A percentile compares a stretch with the other conserved stretches of the same genome.
These are phyloP conservation scores for Willowsia nigromaculata DNA, from an alignment of 2,888 invertebrate genomes.

Conservation along the genomic window DNA sequence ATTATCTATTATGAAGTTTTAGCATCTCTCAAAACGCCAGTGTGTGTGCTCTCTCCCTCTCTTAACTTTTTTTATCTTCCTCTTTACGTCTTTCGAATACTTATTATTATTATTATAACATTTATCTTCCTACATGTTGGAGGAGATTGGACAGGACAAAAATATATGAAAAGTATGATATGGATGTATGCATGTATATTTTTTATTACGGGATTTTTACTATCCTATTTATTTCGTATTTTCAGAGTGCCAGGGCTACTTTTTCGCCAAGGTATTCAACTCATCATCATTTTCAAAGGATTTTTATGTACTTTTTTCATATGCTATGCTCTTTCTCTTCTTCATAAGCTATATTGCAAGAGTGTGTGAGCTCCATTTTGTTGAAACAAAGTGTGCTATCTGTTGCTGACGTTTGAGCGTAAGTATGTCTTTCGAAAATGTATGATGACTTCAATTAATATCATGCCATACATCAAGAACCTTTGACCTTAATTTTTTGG, in stretches of 20 bases:
- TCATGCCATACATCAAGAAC: no score
- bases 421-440: neutral
- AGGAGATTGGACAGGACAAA: conserved; percentile 50
- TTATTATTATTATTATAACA: conserved; percentile 42
- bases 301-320: neutral
- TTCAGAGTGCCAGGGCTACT: conserved; percentile 56
- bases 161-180: neutral
- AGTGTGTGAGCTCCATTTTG: conserved; percentile 13
- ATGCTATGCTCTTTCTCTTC: neutral
- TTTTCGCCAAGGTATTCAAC: conserved; percentile 62
- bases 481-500: no score
- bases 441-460: neutral
- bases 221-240: conserved; percentile 41
- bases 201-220: conserved; percentile 67
- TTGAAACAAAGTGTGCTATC: conserved; percentile 21
- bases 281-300: neutral
- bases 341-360: neutral
- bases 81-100: conserved; percentile 47
- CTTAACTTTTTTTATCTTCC: conserved; percentile 15
- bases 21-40: conserved; percentile 45
- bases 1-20: conserved; percentile 4
- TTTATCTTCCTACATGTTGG: conserved; percentile 49
- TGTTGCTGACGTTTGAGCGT: neutral
- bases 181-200: conserved; percentile 23
- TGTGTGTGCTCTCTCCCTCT: conserved; percentile 5